Percentiles rank a stretch among this genome's conserved stretches.
These are phyloP conservation scores for Ostrea edulis DNA, from an alignment of 1,140 invertebrate genomes.

Conservation along the genomic window DNA sequence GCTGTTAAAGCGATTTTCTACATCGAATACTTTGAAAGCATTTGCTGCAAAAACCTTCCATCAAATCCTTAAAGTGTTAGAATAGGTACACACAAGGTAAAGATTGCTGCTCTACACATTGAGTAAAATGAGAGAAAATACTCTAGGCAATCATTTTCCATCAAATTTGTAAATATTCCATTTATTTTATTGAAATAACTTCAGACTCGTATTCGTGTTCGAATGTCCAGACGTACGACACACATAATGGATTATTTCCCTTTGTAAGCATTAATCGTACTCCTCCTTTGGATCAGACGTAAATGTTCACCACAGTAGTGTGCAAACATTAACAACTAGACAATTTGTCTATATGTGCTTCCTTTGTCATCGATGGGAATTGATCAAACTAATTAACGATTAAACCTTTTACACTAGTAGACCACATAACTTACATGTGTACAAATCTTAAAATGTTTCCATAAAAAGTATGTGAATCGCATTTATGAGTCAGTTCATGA, in stretches of 20 bases:
- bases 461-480: too few species aligned
- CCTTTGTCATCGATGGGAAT: neutral
- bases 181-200: neutral
- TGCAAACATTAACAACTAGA: slow-evolving; percentile 1
- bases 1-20: too few species aligned
- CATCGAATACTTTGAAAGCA: too few species aligned
- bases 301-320: neutral
- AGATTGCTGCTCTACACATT: too few species aligned
- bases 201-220: neutral
- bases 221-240: neutral
- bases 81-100: too few species aligned
- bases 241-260: slow-evolving; percentile 23
- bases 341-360: neutral
- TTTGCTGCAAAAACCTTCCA: too few species aligned
- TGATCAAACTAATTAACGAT: slow-evolving; percentile 19
- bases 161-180: too few species aligned
- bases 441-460: too few species aligned
- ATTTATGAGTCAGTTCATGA: too few species aligned
- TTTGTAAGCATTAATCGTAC: neutral
- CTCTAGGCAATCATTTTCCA: too few species aligned
- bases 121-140: too few species aligned
- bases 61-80: too few species aligned
- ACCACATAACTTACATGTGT: neutral
- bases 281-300: neutral
- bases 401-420: neutral